A percentile compares a stretch with the other conserved stretches of the same genome.
Conservation (phyloP, 2,888 invertebrate species). For the Himalopsyche japonica region DNA sequence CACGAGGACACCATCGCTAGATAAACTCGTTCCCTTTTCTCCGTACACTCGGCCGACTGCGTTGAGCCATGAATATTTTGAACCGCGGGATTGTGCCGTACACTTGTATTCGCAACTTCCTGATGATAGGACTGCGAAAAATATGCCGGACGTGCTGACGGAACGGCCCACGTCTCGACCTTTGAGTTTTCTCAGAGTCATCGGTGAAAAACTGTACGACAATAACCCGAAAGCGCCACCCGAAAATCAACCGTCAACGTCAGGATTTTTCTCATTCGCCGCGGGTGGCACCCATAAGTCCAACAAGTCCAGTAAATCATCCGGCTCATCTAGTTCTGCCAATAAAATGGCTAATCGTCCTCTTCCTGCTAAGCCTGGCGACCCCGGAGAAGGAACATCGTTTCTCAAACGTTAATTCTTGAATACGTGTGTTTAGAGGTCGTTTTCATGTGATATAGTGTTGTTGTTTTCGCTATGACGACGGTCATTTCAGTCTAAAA, state of each 20-base stretch:
- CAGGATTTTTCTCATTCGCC: slow-evolving; percentile 50
- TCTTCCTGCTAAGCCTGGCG: slow-evolving; percentile 67
- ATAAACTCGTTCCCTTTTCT: slow-evolving; percentile 59
- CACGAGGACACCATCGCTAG: slow-evolving; percentile 63
- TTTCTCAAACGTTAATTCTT: slow-evolving; percentile 42
- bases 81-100: slow-evolving; percentile 59
- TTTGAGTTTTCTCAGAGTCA: slow-evolving; percentile 63
- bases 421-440: not conserved
- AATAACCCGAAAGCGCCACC: not conserved
- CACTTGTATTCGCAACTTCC: slow-evolving; percentile 68
- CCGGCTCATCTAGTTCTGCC: slow-evolving; percentile 52
- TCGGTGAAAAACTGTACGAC: slow-evolving; percentile 57
- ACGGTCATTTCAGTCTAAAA: not conserved
- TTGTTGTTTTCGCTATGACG: not conserved
- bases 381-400: slow-evolving; percentile 55
- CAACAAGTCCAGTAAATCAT: slow-evolving; percentile 37
- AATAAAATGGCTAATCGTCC: slow-evolving; percentile 69
- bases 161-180: slow-evolving; percentile 57
- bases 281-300: slow-evolving; percentile 42
- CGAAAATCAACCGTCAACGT: slow-evolving; percentile 10
- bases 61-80: slow-evolving; percentile 57
- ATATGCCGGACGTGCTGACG: slow-evolving; percentile 54
- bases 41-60: slow-evolving; percentile 55
- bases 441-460: not conserved
- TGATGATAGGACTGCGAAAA: slow-evolving; percentile 48